Evolutionary conservation across 2,113 vertebrate species (phyloP).

Genomic region (Motacilla alba): DNA sequence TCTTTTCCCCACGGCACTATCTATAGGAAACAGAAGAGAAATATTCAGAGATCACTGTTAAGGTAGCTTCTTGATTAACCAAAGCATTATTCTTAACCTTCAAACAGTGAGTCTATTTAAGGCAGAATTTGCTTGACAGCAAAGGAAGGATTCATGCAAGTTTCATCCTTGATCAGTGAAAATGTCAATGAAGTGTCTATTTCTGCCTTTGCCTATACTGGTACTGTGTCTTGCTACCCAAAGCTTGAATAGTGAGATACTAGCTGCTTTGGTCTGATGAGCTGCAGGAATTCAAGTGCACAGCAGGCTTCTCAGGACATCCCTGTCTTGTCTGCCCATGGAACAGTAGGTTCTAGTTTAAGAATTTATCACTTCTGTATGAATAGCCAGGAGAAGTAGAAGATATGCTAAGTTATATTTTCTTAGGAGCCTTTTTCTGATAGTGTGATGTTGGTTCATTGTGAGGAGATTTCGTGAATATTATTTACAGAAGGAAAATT

Average conservation of each 20-base stretch:
- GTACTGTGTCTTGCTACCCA: neutral
- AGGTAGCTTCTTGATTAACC: neutral
- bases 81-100: neutral
- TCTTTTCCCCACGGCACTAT: neutral
- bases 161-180: neutral
- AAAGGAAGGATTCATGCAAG: neutral
- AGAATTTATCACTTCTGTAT: neutral
- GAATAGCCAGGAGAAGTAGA: neutral
- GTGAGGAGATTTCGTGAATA: neutral
- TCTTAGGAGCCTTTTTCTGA: neutral
- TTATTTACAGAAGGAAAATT: neutral
- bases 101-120: neutral
- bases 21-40: neutral
- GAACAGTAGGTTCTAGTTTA: neutral
- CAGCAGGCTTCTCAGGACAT: neutral
- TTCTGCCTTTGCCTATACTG: neutral
- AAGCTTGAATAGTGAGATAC: neutral
- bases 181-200: neutral
- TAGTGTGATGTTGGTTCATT: neutral
- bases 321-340: neutral
- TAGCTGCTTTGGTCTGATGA: neutral
- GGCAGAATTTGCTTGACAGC: neutral
- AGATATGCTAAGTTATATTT: neutral
- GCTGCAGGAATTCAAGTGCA: neutral
- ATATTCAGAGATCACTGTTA: neutral